phyloP scores from a whole-genome alignment of 2,797 vertebrate genomes.

The Sparus aurata region DNA sequence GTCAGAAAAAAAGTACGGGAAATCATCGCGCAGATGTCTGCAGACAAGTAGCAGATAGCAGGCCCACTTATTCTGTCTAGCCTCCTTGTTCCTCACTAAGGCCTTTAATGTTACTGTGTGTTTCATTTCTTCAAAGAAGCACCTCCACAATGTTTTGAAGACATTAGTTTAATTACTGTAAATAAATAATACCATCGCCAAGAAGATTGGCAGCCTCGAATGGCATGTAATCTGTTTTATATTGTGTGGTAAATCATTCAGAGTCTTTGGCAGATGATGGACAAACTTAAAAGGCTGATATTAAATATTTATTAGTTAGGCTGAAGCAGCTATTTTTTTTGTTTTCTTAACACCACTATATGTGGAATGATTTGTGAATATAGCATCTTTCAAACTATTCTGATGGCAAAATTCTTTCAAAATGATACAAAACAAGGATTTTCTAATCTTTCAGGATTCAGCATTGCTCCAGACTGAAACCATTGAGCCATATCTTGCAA shows the following conservation, averaged over 20 bases:
- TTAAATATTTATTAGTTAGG: not conserved
- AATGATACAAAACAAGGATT: not conserved
- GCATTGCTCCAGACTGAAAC: too few species aligned
- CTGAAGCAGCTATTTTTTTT: constrained; percentile 9
- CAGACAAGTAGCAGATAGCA: not conserved
- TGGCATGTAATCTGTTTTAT: constrained; percentile 8
- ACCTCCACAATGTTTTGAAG: not conserved
- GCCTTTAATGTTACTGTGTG: not conserved
- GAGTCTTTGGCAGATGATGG: constrained; percentile 23
- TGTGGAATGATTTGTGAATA: not conserved
- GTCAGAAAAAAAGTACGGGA: constrained; percentile 72
- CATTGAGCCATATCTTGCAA: too few species aligned
- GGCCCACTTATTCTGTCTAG: too few species aligned
- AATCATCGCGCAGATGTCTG: not conserved
- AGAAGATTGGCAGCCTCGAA: constrained; percentile 13
- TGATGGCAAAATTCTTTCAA: not conserved
- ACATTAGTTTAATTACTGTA: constrained; percentile 28
- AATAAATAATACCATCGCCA: constrained; percentile 14
- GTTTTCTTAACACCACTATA: not conserved
- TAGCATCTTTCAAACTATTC: not conserved
- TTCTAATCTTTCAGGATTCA: too few species aligned
- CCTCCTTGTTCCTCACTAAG: not conserved
- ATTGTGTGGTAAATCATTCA: constrained; percentile 2
- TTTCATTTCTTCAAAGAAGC: constrained; percentile 15
- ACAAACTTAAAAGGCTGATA: constrained; percentile 4